These are phyloP conservation scores for Dryocosmus kuriphilus DNA, from an alignment of 2,888 invertebrate genomes.

Conservation along the genomic window DNA sequence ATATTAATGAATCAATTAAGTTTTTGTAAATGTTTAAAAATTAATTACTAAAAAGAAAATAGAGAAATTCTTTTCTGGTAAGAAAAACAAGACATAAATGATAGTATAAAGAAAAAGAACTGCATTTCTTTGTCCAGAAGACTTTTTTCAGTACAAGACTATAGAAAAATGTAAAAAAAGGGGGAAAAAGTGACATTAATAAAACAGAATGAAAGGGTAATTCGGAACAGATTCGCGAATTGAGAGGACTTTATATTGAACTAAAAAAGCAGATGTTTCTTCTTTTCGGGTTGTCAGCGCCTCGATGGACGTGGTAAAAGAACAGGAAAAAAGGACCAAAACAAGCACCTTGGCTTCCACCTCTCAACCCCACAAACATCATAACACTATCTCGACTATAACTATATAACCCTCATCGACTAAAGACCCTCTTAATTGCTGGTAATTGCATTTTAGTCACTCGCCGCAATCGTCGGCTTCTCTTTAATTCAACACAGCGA, in stretches of 20 bases:
- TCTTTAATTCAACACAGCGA: background rate
- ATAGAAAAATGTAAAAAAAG: no score
- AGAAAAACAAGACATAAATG: no score
- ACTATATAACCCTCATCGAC: conserved; percentile 9
- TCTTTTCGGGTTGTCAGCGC: conserved; percentile 15
- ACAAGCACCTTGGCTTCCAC: conserved; percentile 25
- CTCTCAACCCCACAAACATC: conserved; percentile 22
- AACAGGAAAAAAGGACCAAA: conserved; percentile 4
- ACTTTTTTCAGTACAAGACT: no score
- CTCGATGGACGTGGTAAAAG: background rate
- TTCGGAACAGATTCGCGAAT: background rate
- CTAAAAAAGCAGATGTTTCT: conserved; percentile 19
- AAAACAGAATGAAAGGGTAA: background rate
- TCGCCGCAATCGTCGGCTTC: conserved; percentile 36
- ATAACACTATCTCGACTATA: background rate
- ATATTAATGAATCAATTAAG: no score
- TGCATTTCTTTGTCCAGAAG: no score
- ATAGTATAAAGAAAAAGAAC: no score
- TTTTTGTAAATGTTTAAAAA: no score
- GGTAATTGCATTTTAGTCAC: conserved; percentile 39
- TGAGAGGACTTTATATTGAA: background rate
- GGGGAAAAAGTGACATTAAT: no score
- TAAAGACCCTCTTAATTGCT: conserved; percentile 35
- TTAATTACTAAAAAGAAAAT: no score
- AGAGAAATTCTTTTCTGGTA: no score